Evolutionary conservation across 1,140 invertebrate genomes (phyloP).

Genomic region (Dysdera silvatica): DNA sequence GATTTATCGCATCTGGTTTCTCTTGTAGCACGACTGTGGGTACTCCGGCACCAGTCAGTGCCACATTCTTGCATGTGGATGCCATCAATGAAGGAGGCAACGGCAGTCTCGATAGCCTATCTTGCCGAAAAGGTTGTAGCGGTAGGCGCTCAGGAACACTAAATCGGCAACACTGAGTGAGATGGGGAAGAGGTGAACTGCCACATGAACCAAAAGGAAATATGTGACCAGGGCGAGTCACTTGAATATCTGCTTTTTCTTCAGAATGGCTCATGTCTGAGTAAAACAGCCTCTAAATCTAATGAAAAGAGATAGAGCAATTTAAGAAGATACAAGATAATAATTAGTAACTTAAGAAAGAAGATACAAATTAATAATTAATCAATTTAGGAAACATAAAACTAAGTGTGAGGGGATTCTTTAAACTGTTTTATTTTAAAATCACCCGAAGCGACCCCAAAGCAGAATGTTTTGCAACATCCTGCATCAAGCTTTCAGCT

Average conservation of each 20-base stretch:
- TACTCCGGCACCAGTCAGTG: background rate
- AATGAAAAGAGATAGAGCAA: too few species aligned
- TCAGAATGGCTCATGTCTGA: slow-evolving; percentile 30
- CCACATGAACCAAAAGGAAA: slow-evolving; percentile 14
- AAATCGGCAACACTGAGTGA: slow-evolving; percentile 22
- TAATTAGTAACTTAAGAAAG: too few species aligned
- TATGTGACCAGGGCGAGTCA: slow-evolving; percentile 22
- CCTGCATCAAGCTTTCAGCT: too few species aligned
- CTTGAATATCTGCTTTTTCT: slow-evolving; percentile 26
- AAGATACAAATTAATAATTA: too few species aligned
- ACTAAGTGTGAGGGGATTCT: too few species aligned
- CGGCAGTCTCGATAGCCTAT: slow-evolving; percentile 11
- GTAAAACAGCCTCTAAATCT: too few species aligned
- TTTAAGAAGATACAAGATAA: too few species aligned
- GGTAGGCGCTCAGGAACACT: slow-evolving; percentile 15
- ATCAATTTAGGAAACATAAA: too few species aligned
- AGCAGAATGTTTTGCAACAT: too few species aligned
- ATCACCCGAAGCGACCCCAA: too few species aligned
- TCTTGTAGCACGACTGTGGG: background rate
- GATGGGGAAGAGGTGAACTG: slow-evolving; percentile 14
- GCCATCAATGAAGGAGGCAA: slow-evolving; percentile 18
- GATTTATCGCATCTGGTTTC: slow-evolving; percentile 12
- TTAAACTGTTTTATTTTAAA: too few species aligned
- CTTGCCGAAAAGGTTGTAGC: slow-evolving; percentile 19
- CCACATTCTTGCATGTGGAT: background rate